phyloP scores from a whole-genome alignment of 2,888 invertebrate species.

The Prostheceraeus crozeri region DNA sequence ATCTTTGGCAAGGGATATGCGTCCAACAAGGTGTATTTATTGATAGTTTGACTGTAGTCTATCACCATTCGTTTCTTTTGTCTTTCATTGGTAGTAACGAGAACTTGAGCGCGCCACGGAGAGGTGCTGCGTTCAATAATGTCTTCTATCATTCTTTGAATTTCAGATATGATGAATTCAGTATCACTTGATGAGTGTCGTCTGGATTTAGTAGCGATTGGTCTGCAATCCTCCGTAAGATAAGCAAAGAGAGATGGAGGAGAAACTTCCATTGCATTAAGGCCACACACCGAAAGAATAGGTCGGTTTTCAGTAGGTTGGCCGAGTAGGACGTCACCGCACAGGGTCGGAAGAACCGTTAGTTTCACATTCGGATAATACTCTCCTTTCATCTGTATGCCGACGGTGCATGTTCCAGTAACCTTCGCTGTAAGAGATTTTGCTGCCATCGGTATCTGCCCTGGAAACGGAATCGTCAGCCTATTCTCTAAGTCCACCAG shows the following conservation, averaged over 20 bases:
- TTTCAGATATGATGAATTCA: constrained; percentile 29
- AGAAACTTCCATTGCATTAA: not conserved
- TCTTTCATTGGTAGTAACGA: constrained; percentile 38
- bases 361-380: constrained; percentile 8
- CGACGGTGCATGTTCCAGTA: too few species aligned
- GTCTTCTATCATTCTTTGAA: constrained; percentile 20
- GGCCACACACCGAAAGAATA: not conserved
- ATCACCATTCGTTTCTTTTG: constrained; percentile 40
- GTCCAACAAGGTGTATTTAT: constrained; percentile 41
- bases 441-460: too few species aligned
- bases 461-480: too few species aligned
- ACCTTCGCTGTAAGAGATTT: too few species aligned
- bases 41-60: constrained; percentile 42
- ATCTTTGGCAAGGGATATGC: constrained; percentile 41
- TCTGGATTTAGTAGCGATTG: constrained; percentile 32
- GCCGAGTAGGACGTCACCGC: constrained; percentile 15
- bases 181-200: constrained; percentile 28
- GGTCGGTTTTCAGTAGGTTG: constrained; percentile 19
- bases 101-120: constrained; percentile 40
- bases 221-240: constrained; percentile 24
- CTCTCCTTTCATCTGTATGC: too few species aligned
- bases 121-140: constrained; percentile 41
- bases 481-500: too few species aligned
- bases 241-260: constrained; percentile 18
- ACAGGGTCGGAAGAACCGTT: constrained; percentile 16